Evolutionary conservation across 1,140 invertebrate genomes (phyloP), one percentile per base, ranked within the genome.

Genomic region (Bicyclus anynana): DNA sequence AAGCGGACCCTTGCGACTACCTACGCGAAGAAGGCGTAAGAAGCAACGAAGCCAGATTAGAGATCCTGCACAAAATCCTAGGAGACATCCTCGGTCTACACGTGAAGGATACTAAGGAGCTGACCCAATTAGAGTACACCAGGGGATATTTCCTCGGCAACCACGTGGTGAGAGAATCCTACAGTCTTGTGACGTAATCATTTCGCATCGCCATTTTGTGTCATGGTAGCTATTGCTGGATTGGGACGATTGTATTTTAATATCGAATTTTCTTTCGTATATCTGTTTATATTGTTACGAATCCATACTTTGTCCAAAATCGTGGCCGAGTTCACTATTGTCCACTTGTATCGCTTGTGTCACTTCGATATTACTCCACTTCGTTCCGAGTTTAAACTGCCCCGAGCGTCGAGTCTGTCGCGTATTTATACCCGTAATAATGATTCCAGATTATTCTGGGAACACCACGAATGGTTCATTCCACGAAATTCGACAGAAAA

Each of bases 1-100:
- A 93, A 77, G 90, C 92, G 0, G 91, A 91, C 71, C 92, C 92
- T 2, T 84, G 77, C 14, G 91, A 93, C 56, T 93, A 92, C 69
- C 85, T 93, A 54, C 87, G 89, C 53, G 92, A 94, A 62, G 92
- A 95, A 77, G 89, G 87, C 6, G 91, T 92, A 65, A 92, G 90
- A 81, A 84, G 90, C 55, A 91, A 95, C 74, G 70, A 85, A 20
- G 93, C 92, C 7, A 90, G 95, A 12, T 78, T 96, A 6, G 94
- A 95, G 65, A 96, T 97, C 51, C 90, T 97, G 10, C 90, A 91
- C 29, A 94, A 96, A 85, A 89, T 97, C 0, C 80, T 97, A 1
- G 89, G 87, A 0, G 92, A 91, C 4, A 91, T 94, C 56, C 79
- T 97, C 0, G 92, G 91, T 1, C 88, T 97, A 3, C 91, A 94